Conservation (phyloP, 2,797 vertebrate species). For the Cyprinella venusta region DNA sequence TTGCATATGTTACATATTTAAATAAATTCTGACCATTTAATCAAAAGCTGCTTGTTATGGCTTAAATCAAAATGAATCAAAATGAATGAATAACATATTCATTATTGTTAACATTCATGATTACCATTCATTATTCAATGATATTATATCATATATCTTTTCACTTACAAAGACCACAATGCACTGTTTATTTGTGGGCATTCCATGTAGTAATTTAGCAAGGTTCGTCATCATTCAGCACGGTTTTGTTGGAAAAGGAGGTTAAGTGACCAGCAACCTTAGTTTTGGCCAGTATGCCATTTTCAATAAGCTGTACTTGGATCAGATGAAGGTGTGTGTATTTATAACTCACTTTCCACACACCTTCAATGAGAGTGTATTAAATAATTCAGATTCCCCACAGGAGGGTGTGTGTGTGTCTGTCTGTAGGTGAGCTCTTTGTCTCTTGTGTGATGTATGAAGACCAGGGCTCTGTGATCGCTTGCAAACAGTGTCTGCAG, state of each 20-base stretch:
- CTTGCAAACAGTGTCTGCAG: slow-evolving; percentile 58
- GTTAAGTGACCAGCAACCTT: slow-evolving; percentile 3
- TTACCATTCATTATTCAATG: slow-evolving; percentile 3
- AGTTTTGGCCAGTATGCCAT: slow-evolving; percentile 10
- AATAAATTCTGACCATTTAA: not conserved
- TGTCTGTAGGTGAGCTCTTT: slow-evolving; percentile 32
- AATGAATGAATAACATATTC: not conserved
- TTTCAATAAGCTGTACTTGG: slow-evolving; percentile 14
- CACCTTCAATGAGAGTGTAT: slow-evolving; percentile 42
- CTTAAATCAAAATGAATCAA: not conserved
- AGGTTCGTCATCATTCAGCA: not conserved
- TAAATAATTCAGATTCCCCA: slow-evolving; percentile 55
- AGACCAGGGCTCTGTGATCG: slow-evolving; percentile 56
- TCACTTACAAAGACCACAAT: not conserved
- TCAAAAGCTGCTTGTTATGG: not conserved
- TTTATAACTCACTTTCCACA: slow-evolving; percentile 51
- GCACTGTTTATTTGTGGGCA: not conserved
- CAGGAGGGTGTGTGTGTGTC: slow-evolving; percentile 31
- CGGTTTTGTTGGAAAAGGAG: not conserved
- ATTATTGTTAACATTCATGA: not conserved
- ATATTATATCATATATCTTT: not conserved
- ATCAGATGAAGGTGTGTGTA: slow-evolving; percentile 36
- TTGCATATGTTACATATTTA: not conserved
- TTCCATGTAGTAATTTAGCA: not conserved
- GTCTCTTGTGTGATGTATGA: slow-evolving; percentile 53